Base-by-base conservation (phyloP, 2,888 invertebrate genomes). In the Drosophila paracracens region DNA sequence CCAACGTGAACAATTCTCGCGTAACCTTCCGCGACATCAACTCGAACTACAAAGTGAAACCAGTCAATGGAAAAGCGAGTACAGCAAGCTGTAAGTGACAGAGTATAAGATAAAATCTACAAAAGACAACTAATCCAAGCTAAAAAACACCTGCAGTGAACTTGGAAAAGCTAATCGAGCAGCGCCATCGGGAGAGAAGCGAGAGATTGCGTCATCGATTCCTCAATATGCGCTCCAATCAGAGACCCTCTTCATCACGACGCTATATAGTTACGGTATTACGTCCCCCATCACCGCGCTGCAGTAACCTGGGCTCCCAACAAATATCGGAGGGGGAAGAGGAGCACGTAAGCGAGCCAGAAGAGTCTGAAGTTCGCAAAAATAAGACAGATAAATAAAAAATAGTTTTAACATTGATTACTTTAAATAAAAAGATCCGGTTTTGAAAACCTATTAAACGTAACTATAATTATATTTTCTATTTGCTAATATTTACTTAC, bases 171-270 rank as follows among this genome's bases (percentile, higher is more conserved):
- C 56, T 89, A 4, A 90, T 81, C 11, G 81, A 89, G 36, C 83
- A 81, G 27, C 91, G 89, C 4, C 70, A 77, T 27, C 80, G 59
- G 4, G 90, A 91, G 58, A 80, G 82, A 13, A 66, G 68, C 11
- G 88, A 91, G n/a, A 79, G 91, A 3, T 58, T 81, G 46, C 77
- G 90, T 5, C 68, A 84, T 35, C 88, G 86, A 0, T 85, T 85
- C 54, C 63, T 74, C 2, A 71, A 67, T 35, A 76, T 87, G 67
- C 83, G 75, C 1, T 50, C 58, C 21, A 73, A 54, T 33, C 82
- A 67, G 7, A 61, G 53, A 7, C 35, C 64, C 2, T 25, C 56
- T 1, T 11, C 48, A 11, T 59, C 71, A 4, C 75, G 77, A 0
- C 76, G 75, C 7, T 87, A 79, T 31, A 67, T 58, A 0, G 40